Evolutionary conservation across 2,888 invertebrate species (phyloP).

Genomic region (Epiblema foenella): DNA sequence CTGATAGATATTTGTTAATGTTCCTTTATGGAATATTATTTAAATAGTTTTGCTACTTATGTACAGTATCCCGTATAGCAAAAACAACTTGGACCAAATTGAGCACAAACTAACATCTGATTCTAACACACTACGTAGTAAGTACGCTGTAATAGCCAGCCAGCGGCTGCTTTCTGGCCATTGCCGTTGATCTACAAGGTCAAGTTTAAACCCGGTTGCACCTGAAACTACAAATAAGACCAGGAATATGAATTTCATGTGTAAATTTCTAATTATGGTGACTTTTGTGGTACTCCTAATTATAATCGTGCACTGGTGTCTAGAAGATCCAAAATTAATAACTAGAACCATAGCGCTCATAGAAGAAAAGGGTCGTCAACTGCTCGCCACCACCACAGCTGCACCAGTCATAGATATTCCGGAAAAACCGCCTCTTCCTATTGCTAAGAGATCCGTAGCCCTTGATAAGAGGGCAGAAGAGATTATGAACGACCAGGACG

Average conservation of each 20-base stretch:
- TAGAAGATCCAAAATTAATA: not conserved
- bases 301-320: not conserved
- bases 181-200: constrained; percentile 15
- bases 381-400: not conserved
- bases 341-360: not conserved
- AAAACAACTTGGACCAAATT: too few relatives aligned
- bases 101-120: too few relatives aligned
- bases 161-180: constrained; percentile 32
- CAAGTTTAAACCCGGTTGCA: constrained; percentile 27
- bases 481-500: not conserved
- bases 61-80: too few relatives aligned
- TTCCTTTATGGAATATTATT: not conserved
- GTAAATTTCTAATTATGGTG: not conserved
- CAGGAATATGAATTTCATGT: constrained; percentile 4
- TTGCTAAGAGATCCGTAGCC: not conserved
- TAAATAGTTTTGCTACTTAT: too few relatives aligned
- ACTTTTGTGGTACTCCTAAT: not conserved
- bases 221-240: not conserved
- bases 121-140: constrained; percentile 14
- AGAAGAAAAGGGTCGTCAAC: not conserved
- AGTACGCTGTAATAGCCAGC: too few relatives aligned
- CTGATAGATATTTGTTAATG: too few relatives aligned
- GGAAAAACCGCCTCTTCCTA: not conserved
- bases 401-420: not conserved
- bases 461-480: too few relatives aligned